Percentiles rank a stretch among this genome's conserved stretches.
Evolutionary conservation across 2,113 vertebrate species (phyloP).

Genomic region (Fregata magnificens): DNA sequence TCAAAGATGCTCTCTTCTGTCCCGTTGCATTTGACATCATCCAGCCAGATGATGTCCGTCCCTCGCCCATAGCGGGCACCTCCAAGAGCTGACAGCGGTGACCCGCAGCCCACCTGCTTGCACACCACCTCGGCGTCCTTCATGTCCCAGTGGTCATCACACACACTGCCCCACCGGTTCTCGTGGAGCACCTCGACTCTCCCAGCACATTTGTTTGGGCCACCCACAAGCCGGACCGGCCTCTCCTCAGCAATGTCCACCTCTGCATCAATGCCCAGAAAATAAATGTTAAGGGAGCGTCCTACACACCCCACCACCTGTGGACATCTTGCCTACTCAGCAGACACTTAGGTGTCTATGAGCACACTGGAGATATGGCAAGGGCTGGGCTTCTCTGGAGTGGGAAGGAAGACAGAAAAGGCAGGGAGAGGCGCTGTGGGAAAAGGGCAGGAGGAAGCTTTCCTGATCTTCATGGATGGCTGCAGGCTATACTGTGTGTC

Average conservation of each 20-base stretch:
- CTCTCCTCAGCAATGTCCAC: neutral
- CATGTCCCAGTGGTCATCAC: conserved; percentile 12
- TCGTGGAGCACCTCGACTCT: neutral
- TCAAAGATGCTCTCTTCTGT: neutral
- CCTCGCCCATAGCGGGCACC: neutral
- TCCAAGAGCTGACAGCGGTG: neutral
- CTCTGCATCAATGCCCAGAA: neutral
- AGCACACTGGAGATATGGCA: too few species aligned
- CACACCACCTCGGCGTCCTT: neutral
- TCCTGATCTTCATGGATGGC: neutral
- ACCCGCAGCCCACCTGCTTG: neutral
- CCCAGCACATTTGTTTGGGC: neutral
- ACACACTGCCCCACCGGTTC: neutral
- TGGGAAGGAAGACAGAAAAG: neutral
- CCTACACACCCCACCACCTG: neutral
- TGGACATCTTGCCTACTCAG: neutral
- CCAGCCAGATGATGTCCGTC: neutral
- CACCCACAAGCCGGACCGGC: neutral
- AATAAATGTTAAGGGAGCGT: neutral
- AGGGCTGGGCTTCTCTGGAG: neutral
- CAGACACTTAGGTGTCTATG: neutral
- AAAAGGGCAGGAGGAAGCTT: neutral
- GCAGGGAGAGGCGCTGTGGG: neutral
- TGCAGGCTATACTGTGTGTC: neutral
- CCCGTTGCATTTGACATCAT: neutral